Evolutionary conservation across 2,888 invertebrate genomes (phyloP).

Genomic region (Idaea biselata): DNA sequence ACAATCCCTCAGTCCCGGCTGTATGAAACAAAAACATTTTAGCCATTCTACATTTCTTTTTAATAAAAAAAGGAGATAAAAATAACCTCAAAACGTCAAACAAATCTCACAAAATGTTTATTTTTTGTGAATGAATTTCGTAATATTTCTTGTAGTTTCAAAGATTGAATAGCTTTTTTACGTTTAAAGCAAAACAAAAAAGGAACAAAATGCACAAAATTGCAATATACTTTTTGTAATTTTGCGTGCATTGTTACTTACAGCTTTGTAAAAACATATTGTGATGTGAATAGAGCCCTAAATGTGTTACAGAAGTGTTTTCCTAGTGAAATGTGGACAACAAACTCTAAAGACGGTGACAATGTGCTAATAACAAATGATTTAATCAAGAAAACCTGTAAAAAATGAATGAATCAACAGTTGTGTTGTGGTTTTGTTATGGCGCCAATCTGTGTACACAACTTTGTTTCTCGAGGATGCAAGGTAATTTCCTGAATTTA

Average conservation of each 20-base stretch:
- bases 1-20: too few relatives aligned
- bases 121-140: too few relatives aligned
- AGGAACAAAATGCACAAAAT: too few relatives aligned
- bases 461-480: background rate
- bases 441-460: background rate
- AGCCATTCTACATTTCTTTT: too few relatives aligned
- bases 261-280: background rate
- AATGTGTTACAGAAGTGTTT: background rate
- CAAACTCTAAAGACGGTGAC: background rate
- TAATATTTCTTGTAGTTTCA: too few relatives aligned
- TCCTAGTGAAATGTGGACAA: background rate
- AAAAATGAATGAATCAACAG: background rate
- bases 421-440: background rate
- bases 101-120: too few relatives aligned
- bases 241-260: background rate
- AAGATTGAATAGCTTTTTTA: too few relatives aligned
- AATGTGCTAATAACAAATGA: background rate
- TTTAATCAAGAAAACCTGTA: background rate
- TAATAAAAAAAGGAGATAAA: too few relatives aligned
- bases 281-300: background rate
- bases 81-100: too few relatives aligned
- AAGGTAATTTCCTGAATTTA: background rate
- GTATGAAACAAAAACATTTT: too few relatives aligned
- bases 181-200: too few relatives aligned
- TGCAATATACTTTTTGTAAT: too few relatives aligned